Evolutionary conservation across 2,113 vertebrate species (phyloP), one percentile per base, ranked within the genome.

Genomic region (Egretta garzetta): DNA sequence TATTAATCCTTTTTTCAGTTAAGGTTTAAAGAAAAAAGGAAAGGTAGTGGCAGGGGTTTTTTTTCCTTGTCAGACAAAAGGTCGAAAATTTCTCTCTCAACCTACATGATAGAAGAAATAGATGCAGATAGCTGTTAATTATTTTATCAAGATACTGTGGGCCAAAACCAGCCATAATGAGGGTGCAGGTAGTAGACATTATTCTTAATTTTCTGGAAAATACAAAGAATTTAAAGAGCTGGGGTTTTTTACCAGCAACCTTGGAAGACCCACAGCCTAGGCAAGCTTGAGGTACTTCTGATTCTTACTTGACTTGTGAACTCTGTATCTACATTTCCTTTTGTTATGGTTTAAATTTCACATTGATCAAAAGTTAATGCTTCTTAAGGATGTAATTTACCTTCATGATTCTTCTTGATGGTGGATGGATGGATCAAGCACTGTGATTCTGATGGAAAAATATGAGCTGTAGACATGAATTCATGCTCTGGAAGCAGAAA

Each of bases 371-470:
- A 88, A 49, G 14, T 53, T 90, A 90, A 52, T 80, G 47, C 81
- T 49, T 60, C 35, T 79, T 56, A 90, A 90, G 53, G 37, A 24
- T 84, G 47, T 82, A 41, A 63, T 70, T 95, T 88, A 60, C 50
- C 60, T 76, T 81, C 22, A 1, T 50, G 27, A 14, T 82, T 81
- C 17, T 83, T 70, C 20, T 66, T 72, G 66, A 30, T 68, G 49
- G 26, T 79, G 14, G 77, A 14, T 2, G 27, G 53, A 26, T 76
- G 59, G 68, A n/a, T 91, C 83, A 72, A 73, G 24, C 45, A 4
- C 43, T 66, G 53, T 68, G 52, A 58, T 96, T 96, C 82, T 95
- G 90, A 56, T 96, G 91, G 96, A 96, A 97, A 97, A 91, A 63
- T 82, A 52, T 3, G 37, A 95, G 67, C 52, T 88, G 56, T 71